Evolutionary conservation across 1,140 invertebrate species (phyloP).

Genomic region (Acromyrmex echinatior): DNA sequence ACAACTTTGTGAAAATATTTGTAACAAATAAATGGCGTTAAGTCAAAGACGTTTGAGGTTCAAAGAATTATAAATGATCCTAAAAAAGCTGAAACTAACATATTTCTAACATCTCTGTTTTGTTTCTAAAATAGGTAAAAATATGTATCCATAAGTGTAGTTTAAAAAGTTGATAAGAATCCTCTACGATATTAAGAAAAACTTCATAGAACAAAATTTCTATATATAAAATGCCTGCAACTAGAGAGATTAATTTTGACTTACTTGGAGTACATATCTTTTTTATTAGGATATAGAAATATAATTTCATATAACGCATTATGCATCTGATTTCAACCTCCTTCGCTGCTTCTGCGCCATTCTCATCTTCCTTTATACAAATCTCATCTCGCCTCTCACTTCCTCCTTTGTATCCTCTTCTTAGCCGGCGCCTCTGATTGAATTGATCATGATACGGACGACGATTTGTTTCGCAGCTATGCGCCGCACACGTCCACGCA

Average conservation of each 20-base stretch:
- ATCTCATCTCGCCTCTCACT: constrained; percentile 39
- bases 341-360: neutral
- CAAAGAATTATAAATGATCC: neutral
- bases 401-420: constrained; percentile 22
- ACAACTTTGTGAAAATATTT: neutral
- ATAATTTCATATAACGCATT: constrained; percentile 28
- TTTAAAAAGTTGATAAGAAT: neutral
- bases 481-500: constrained; percentile 66
- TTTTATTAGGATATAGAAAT: neutral
- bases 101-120: constrained; percentile 5
- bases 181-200: neutral
- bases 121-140: neutral
- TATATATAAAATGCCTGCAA: neutral
- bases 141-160: neutral
- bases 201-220: neutral
- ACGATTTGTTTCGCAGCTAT: constrained; percentile 63
- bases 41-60: neutral
- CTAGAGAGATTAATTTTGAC: neutral
- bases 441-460: constrained; percentile 75
- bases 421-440: constrained; percentile 81
- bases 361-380: constrained; percentile 11
- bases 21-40: neutral
- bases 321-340: neutral
- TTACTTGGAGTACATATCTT: neutral
- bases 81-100: neutral